phyloP scores from a whole-genome alignment of 2,888 invertebrate genomes.

The Drosophila koepferae region DNA sequence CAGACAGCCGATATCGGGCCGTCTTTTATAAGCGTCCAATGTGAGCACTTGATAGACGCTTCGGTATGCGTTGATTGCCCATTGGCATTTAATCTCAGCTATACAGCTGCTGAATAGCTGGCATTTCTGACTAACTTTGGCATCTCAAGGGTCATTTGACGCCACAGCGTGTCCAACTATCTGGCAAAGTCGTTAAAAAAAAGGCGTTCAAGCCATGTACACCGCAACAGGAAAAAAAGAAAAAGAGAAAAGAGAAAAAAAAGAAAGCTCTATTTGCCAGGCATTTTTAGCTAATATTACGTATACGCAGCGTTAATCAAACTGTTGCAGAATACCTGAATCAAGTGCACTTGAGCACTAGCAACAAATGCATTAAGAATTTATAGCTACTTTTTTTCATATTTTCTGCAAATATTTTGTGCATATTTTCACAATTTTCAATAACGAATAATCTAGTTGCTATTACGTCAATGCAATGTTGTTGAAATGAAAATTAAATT shows the following conservation, averaged over 20 bases:
- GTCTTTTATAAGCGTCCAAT: conserved; percentile 20
- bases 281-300: background rate
- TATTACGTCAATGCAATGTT: background rate
- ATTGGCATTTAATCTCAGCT: conserved; percentile 71
- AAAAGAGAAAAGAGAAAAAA: background rate
- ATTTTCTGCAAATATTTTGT: background rate
- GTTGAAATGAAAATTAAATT: background rate
- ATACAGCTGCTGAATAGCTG: conserved; percentile 32
- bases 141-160: conserved; percentile 33
- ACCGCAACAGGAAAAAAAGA: background rate
- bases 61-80: conserved; percentile 72
- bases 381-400: background rate
- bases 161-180: conserved; percentile 15
- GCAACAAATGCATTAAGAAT: background rate
- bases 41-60: conserved; percentile 41
- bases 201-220: background rate
- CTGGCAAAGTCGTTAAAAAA: conserved; percentile 13
- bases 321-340: background rate
- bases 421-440: background rate
- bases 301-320: conserved; percentile 2
- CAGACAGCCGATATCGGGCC: conserved; percentile 21
- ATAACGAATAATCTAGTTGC: background rate
- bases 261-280: background rate
- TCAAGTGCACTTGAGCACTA: background rate
- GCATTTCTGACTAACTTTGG: conserved; percentile 30